These are phyloP conservation scores for Acinonyx jubatus DNA, from an alignment of 2,113 vertebrate species.

Conservation along the genomic window DNA sequence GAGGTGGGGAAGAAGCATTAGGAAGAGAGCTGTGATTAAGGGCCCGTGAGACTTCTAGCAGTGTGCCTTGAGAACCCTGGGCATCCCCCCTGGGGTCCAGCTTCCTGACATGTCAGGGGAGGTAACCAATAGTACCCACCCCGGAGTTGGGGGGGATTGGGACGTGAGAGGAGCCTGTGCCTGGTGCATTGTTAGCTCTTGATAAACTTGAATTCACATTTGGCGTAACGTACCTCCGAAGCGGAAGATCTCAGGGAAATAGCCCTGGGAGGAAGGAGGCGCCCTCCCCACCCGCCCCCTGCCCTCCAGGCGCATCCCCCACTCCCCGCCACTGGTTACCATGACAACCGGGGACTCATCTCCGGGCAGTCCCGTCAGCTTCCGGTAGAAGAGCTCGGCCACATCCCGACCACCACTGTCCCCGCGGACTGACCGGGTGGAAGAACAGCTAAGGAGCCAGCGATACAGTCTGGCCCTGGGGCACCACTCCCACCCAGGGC, in stretches of 20 bases:
- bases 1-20: not conserved
- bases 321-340: slow-evolving; percentile 79
- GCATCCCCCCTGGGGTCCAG: not conserved
- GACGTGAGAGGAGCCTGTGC: no score
- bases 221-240: not conserved
- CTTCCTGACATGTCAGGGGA: not conserved
- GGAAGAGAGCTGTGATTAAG: not conserved
- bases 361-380: slow-evolving; percentile 87
- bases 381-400: slow-evolving; percentile 88
- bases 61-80: not conserved
- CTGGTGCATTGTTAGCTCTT: not conserved
- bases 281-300: not conserved
- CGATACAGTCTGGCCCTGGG: not conserved
- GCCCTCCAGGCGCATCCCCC: not conserved
- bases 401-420: slow-evolving; percentile 83
- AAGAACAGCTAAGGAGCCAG: slow-evolving; percentile 53
- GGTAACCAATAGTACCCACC: not conserved
- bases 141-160: not conserved
- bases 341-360: slow-evolving; percentile 93
- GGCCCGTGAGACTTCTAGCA: not conserved
- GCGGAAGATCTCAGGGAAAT: not conserved
- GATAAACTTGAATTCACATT: not conserved
- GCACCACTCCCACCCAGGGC: not conserved
- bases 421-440: slow-evolving; percentile 85
- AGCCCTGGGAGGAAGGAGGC: not conserved